Evolutionary conservation across 2,888 invertebrate species (phyloP), one percentile per base, ranked within the genome.

Genomic region (Seira sanloemensis): DNA sequence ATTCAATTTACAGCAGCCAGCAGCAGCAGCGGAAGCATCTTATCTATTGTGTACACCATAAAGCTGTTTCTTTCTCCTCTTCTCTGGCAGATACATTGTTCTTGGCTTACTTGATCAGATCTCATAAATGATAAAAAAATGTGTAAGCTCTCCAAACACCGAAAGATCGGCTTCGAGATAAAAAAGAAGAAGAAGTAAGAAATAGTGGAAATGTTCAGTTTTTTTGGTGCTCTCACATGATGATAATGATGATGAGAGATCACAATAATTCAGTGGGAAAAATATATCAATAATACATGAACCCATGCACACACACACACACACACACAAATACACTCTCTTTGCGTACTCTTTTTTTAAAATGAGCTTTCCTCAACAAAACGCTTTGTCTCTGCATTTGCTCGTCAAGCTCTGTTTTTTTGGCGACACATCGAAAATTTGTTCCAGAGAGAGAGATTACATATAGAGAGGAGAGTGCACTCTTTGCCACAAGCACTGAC

Each of bases 21-120:
- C 1, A 26, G 25, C 19, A 78, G 71, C 67, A 79, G 73, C 73
- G 79, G 79, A 73, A 79, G 73, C 73, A 73, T 72, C n/a, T n/a
- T n/a, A n/a, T 50, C 67, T 73, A 79, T 79, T 50, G 50, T 50
- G n/a, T 37, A 12, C 12, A 37, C 37, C 37, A 37, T 37, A 12
- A n/a, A n/a, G n/a, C 76, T 76, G 50, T 76, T 26, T 46, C 23
- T 12, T 27, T 18, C 18, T 9, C 21, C 5, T 23, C 62, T 62
- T 62, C 4, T 9, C 62, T 23, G 21, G 62, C 19, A 62, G 21
- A 62, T n/a, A 62, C 62, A 62, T 62, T 62, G 62, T 62, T 62
- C 62, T 62, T 62, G 62, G 62, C 62, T 62, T 19, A 21, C 21
- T 62, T 62, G 19, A 62, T 62, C 19, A 62, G 62, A 62, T 62